Evolutionary conservation across 2,113 vertebrate genomes (phyloP), one percentile per base, ranked within the genome.

Genomic region (Zingel zingel): DNA sequence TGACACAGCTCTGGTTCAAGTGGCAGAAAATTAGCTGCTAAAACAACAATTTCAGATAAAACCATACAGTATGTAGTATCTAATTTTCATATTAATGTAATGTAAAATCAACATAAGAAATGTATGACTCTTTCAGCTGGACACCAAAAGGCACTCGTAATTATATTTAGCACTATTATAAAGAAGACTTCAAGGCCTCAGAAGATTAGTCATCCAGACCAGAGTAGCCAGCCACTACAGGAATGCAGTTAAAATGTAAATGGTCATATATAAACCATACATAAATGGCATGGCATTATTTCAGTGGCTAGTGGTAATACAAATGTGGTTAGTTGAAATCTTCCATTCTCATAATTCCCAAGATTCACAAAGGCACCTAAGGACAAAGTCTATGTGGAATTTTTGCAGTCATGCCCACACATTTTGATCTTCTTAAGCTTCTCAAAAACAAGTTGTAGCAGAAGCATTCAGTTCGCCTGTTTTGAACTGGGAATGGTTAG

Each of bases 201-300:
- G 23, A 62, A 11, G 18, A 81, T 82, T 62, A 77, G 70, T 74
- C 80, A 86, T 61, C 30, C 74, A 39, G 56, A 83, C 59, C 54
- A 36, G 25, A 61, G 36, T 12, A 36, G n/a, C 59, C 53, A 74
- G 47, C 36, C 50, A 66, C n/a, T 43, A 30, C 7, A 81, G 33
- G 68, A 82, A 78, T 79, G 74, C 36, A 71, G 53, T 73, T 57
- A 75, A 87, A 85, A 74, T 68, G 27, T 33, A 85, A 85, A 81
- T 64, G n/a, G 81, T 59, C 48, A 11, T 73, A 86, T 61, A 74
- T 83, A 80, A 81, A 21, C 19, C 14, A 3, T 50, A 68, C 68
- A 86, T 80, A 78, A 82, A 77, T 63, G 12, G 19, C 25, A 39
- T 53, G 47, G 47, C 58, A 57, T 81, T 59, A 58, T 73, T 74